Conservation (phyloP, 1,140 invertebrate genomes). For the Planococcus citri region DNA sequence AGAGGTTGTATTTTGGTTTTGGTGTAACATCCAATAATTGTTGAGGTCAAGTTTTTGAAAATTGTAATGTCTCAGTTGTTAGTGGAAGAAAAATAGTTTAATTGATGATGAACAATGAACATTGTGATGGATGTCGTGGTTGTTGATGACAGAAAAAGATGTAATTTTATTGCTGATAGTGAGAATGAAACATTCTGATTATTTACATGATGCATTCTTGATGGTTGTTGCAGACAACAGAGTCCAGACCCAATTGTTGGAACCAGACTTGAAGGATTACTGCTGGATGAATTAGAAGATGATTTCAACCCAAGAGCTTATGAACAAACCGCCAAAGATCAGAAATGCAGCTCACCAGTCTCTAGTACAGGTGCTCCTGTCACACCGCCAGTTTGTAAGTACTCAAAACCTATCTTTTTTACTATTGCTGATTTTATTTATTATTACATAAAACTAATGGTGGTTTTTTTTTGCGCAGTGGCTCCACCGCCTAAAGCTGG, state of each 20-base stretch:
- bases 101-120: no score
- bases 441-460: background rate
- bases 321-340: conserved; percentile 39
- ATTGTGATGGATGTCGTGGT: no score
- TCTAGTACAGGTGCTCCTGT: background rate
- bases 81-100: no score
- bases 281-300: conserved; percentile 66
- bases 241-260: conserved; percentile 45
- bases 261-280: conserved; percentile 64
- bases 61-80: no score
- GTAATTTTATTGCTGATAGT: no score
- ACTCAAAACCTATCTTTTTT: background rate
- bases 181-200: background rate
- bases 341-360: conserved; percentile 9
- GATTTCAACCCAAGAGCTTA: conserved; percentile 64
- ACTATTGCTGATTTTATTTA: background rate
- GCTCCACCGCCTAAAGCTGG: conserved; percentile 27
- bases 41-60: no score
- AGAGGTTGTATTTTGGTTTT: no score
- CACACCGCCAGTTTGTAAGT: conserved; percentile 26
- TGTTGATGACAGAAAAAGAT: no score
- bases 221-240: background rate
- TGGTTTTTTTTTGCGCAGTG: conserved; percentile 22
- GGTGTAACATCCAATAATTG: no score
- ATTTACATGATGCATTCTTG: no score